Base-by-base conservation (phyloP, 2,888 invertebrate species). In the Euplagia quadripunctaria region DNA sequence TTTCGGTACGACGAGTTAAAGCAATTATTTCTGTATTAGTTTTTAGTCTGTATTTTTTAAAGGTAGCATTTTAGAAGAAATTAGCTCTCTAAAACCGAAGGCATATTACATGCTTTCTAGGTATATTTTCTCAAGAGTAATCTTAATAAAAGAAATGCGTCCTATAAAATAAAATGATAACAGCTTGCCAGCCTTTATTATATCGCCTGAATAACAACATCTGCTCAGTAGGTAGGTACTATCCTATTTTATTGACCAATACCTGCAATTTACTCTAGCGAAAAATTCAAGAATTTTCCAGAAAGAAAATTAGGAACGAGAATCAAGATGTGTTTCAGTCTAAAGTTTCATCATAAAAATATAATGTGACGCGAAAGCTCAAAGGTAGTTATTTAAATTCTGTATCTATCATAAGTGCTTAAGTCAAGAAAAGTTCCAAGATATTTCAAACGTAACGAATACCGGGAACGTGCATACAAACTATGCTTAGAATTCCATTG, bases 91-190 rank as follows among this genome's bases (percentile, higher is more conserved):
- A 74, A 83, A 77, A 77, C 74, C n/a, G 70, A 83, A 77, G 68
- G 75, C 70, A 68, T 69, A 82, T 78, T 80, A 76, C 66, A 74
- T 66, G 65, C 70, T 81, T 64, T 73, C 63, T 68, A 71, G 78
- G 75, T 75, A 82, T 77, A 74, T 82, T 85, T 80, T 77, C 79
- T 77, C 70, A 68, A 82, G 78, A 86, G 82, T 82, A 87, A 87
- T 86, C 83, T 85, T 79, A 84, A 86, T 88, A 86, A 88, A 86
- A 83, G 77, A 79, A 81, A 84, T 74, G 71, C 77, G 70, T 79
- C 77, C 78, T 81, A 79, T 31, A 31, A 31, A 31, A 31, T 31
- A 2, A 31, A 31, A 88, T 84, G 81, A 81, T 80, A 76, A 68
- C 75, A 78, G 76, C 77, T 85, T 76, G 70, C 75, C 73, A 75